Percentiles rank a stretch among this genome's conserved stretches.
These are phyloP conservation scores for Melieria omissa DNA, from an alignment of 2,888 invertebrate genomes.

Conservation along the genomic window DNA sequence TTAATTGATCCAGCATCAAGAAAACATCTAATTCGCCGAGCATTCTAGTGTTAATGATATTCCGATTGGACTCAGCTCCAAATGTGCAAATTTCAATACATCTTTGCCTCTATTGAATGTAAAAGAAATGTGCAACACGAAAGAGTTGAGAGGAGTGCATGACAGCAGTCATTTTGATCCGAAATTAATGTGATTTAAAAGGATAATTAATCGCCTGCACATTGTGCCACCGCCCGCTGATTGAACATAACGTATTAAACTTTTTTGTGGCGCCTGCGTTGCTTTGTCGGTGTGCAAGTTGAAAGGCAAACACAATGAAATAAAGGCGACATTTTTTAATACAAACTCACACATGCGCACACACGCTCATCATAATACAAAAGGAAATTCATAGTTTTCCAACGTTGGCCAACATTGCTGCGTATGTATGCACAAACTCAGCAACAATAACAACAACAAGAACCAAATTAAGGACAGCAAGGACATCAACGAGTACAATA, in stretches of 20 bases:
- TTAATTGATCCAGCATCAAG: no score
- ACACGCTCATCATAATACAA: neutral
- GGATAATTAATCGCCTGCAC: conserved; percentile 31
- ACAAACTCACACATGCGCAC: neutral
- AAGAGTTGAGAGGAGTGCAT: no score
- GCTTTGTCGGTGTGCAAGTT: neutral
- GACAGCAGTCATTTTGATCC: conserved; percentile 23
- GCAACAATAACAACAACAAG: neutral
- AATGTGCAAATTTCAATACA: no score
- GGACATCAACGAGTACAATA: neutral
- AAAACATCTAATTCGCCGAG: no score
- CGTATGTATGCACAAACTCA: neutral
- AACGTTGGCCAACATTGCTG: conserved; percentile 18
- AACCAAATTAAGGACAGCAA: neutral
- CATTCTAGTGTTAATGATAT: no score
- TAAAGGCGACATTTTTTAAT: neutral
- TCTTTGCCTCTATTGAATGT: no score
- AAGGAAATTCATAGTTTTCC: conserved; percentile 29
- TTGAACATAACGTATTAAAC: conserved; percentile 28
- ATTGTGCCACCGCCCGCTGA: conserved; percentile 8
- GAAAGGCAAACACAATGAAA: no score
- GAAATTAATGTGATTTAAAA: conserved; percentile 34
- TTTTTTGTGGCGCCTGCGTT: conserved; percentile 7
- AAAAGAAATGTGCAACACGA: no score
- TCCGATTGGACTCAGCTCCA: no score